Percentiles rank a stretch among this genome's conserved stretches.
phyloP scores from a whole-genome alignment of 30 jellyfish, hydroid and myxozoan genomes.

The Phacellophora camtschatica region DNA sequence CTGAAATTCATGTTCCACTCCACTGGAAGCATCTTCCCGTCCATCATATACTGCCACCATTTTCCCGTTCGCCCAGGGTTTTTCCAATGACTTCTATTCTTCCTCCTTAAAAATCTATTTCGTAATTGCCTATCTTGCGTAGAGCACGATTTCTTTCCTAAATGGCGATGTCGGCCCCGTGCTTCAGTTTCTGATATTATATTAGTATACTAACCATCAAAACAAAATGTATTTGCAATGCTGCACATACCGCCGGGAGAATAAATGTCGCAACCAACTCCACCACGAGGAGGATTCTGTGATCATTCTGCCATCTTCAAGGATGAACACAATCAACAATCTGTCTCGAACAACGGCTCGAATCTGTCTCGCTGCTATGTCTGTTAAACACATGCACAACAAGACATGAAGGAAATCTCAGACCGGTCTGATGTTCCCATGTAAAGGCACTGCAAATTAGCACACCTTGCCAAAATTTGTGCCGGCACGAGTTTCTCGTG shows the following conservation, averaged over 20 bases:
- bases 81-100: slow-evolving; percentile 9
- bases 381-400: not conserved
- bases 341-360: too few species aligned
- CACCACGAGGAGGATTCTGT: too few species aligned
- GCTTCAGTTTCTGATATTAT: not conserved
- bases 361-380: too few species aligned
- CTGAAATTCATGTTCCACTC: slow-evolving; percentile 6
- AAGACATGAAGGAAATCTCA: not conserved
- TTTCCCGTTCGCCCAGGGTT: slow-evolving; percentile 55
- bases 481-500: too few species aligned
- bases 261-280: too few species aligned
- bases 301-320: too few species aligned
- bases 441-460: too few species aligned
- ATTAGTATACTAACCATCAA: not conserved
- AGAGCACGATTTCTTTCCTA: not conserved
- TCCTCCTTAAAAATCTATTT: not conserved
- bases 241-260: not conserved
- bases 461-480: too few species aligned
- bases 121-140: not conserved
- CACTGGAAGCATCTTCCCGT: not conserved
- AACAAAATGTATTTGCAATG: not conserved
- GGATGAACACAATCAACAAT: too few species aligned
- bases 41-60: slow-evolving; percentile 32
- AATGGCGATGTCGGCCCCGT: not conserved
- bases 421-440: not conserved